These are phyloP conservation scores for Drosophila diplacantha DNA, from an alignment of 2,888 invertebrate species.

Conservation along the genomic window DNA sequence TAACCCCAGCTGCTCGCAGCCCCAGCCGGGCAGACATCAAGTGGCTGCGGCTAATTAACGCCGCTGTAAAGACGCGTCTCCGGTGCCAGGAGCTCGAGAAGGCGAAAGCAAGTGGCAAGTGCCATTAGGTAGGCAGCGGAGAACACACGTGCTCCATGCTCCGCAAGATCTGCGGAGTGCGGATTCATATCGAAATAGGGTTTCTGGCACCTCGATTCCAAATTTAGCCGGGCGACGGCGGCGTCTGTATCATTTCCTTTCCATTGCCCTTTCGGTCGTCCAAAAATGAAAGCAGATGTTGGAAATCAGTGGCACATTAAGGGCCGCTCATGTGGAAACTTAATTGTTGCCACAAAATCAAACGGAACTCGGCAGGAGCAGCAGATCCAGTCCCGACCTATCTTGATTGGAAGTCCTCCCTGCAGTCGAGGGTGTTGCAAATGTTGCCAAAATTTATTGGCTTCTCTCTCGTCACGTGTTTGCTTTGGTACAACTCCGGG, in stretches of 20 bases:
- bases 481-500: conserved; percentile 34
- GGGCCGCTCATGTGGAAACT: conserved; percentile 75
- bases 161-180: conserved; percentile 11
- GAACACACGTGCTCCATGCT: conserved; percentile 57
- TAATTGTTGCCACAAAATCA: conserved; percentile 70
- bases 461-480: conserved; percentile 21
- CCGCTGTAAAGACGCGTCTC: conserved; percentile 48
- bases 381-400: conserved; percentile 50
- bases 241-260: conserved; percentile 68
- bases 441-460: conserved; percentile 48
- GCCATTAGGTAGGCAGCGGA: conserved; percentile 28
- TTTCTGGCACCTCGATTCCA: conserved; percentile 63
- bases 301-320: conserved; percentile 76
- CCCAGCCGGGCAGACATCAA: conserved; percentile 51
- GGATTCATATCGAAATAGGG: conserved; percentile 54
- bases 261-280: conserved; percentile 46
- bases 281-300: conserved; percentile 76
- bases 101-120: conserved; percentile 9
- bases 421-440: conserved; percentile 49
- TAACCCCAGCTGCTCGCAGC: conserved; percentile 43
- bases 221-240: conserved; percentile 53
- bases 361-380: conserved; percentile 13
- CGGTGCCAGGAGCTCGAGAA: background rate
- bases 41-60: conserved; percentile 73
- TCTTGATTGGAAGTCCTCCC: conserved; percentile 38